Base-by-base conservation (phyloP, 1,140 invertebrate species). In the Drosophila mojavensis region DNA sequence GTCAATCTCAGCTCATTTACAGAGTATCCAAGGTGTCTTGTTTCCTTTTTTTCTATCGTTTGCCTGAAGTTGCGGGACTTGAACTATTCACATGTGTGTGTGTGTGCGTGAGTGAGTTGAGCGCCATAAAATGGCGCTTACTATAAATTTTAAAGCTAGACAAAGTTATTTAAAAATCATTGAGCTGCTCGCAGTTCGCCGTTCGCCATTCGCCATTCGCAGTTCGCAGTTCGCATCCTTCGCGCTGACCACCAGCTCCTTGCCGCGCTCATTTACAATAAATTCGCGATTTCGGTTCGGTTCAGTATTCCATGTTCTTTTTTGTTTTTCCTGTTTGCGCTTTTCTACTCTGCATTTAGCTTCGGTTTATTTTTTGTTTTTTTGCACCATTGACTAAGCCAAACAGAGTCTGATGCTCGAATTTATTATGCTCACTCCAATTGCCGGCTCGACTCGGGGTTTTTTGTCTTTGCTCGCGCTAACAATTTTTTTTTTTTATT, bases 401-500 rank as follows among this genome's bases (percentile, higher is more conserved):
- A 89, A 89, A 89, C 84, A 89, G 80, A 89, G 84, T 89, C 84
- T 89, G 84, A 89, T 89, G 80, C 84, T 89, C 70, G 84, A 89
- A 89, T 89, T 89, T 89, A 89, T 89, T 89, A 89, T 81, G 84
- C 84, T 81, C 84, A 89, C 80, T 84, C 81, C 85, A 82, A 83
- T 77, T 82, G 79, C 79, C 54, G 72, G 73, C 65, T 76, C 59
- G 79, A 56, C 53, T 70, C 43, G 33, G 75, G 56, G 33, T 33
- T 69, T 75, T 71, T 73, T 78, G 72, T 73, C 63, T 62, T 75
- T 71, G 73, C 73, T 30, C 61, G 50, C 61, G 62, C 39, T 55
- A 53, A 60, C 54, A 69, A 65, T 71, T 65, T 62, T 43, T 67
- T 61, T 45, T 45, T 45, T 45, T 4, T n/a, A 17, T 13, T 60